Percentiles rank a stretch among this genome's conserved stretches.
Conservation (phyloP, 2,113 vertebrate species). For the Ophthalmolycus amberensis region DNA sequence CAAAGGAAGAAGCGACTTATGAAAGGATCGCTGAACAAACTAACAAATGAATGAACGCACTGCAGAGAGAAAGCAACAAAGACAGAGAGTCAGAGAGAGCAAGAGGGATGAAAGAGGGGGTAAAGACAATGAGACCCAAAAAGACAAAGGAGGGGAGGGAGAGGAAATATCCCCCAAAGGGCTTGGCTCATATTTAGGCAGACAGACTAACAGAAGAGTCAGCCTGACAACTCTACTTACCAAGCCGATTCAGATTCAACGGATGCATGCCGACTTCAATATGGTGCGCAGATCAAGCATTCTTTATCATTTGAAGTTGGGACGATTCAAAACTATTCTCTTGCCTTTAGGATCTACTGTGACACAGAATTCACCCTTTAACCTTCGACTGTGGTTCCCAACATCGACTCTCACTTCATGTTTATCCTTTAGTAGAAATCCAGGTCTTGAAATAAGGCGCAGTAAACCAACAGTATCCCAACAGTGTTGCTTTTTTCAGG, state of each 20-base stretch:
- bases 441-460: background rate
- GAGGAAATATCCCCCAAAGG: slow-evolving; percentile 53
- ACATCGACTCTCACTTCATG: background rate
- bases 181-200: slow-evolving; percentile 59
- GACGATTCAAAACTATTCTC: slow-evolving; percentile 38
- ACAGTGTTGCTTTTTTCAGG: background rate
- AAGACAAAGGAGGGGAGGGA: slow-evolving; percentile 30
- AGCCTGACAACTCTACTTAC: slow-evolving; percentile 53
- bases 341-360: slow-evolving; percentile 24
- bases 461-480: background rate
- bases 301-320: slow-evolving; percentile 59
- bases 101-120: slow-evolving; percentile 19
- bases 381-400: slow-evolving; percentile 12
- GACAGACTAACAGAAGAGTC: slow-evolving; percentile 59
- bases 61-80: slow-evolving; percentile 14
- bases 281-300: slow-evolving; percentile 37
- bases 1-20: slow-evolving; percentile 13
- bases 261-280: slow-evolving; percentile 59
- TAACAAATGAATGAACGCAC: slow-evolving; percentile 13
- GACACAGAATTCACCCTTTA: slow-evolving; percentile 26
- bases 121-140: slow-evolving; percentile 21
- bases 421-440: background rate
- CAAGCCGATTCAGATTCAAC: slow-evolving; percentile 54
- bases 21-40: slow-evolving; percentile 19
- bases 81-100: slow-evolving; percentile 14